Base-by-base conservation (phyloP, 2,113 vertebrate genomes). In the Acanthochromis polyacanthus region DNA sequence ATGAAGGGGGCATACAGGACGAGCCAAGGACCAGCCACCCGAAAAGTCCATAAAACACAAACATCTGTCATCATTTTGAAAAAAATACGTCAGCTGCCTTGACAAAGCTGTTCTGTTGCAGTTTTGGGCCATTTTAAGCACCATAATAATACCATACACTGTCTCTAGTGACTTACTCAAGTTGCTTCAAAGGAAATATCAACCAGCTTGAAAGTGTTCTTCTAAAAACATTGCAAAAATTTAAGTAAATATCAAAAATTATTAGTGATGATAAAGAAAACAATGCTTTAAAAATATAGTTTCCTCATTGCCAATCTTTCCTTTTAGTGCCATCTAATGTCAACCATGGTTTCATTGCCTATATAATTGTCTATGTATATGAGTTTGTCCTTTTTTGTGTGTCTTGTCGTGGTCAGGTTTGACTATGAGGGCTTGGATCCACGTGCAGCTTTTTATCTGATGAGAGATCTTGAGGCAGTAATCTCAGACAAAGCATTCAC, bases 361-460 rank as follows among this genome's bases (percentile, higher is more conserved):
- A 12, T 36, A 53, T 43, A 9, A 22, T 0, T 30, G 30, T 30
- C 30, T 36, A 9, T 71, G n/a, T 51, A 45, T 43, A 5, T 75
- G 15, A 55, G 9, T 38, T 46, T 25, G 36, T 62, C 3, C 40
- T 5, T 20, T 30, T 0, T 16, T 25, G 38, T 50, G 6, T 56
- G 9, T 69, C 16, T 56, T 60, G 8, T 86, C 14, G 40, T 22
- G 65, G 5, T 71, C 88, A 99, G 98, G 92, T 99, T 99, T 95
- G 98, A 99, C 92, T 99, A 99, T 5, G 98, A 99, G 89, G 97
- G 94, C 1, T 92, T 99, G 86, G 98, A 99, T 57, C 96, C 97
- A 55, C 96, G 96, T 78, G 93, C 93, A 9, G 96, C 98, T 0
- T 97, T 96, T 90, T 97, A 96, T 92, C 94, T 99, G 91, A 98